phyloP scores from a whole-genome alignment of 1,140 invertebrate species.

The Papilio helenus region DNA sequence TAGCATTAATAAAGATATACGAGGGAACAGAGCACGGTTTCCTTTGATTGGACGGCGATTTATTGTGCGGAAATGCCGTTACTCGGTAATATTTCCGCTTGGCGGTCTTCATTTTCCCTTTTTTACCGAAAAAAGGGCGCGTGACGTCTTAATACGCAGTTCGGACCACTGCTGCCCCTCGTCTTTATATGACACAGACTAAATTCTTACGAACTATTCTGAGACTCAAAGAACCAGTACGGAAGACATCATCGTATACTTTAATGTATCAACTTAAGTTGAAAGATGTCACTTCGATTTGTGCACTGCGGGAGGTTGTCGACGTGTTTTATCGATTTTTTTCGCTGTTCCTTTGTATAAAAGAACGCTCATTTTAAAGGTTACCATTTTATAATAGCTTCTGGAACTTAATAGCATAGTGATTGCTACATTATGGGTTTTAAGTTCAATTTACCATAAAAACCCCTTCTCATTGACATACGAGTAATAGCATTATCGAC shows the following conservation, averaged over 20 bases:
- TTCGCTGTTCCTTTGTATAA: slow-evolving; percentile 31
- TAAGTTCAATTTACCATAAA: background rate
- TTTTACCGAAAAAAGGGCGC: slow-evolving; percentile 82
- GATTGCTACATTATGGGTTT: background rate
- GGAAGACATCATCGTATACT: slow-evolving; percentile 5
- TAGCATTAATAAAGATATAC: slow-evolving; percentile 79
- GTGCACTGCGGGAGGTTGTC: slow-evolving; percentile 43
- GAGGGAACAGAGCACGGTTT: slow-evolving; percentile 62
- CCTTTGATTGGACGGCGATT: slow-evolving; percentile 81
- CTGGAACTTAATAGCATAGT: background rate
- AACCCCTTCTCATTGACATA: too few species aligned
- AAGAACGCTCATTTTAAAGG: background rate
- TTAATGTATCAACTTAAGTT: background rate
- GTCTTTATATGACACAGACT: slow-evolving; percentile 37
- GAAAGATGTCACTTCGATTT: background rate
- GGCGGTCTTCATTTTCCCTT: slow-evolving; percentile 78
- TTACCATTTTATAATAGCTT: background rate
- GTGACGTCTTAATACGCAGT: slow-evolving; percentile 78
- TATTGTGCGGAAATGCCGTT: slow-evolving; percentile 82
- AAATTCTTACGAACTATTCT: slow-evolving; percentile 28
- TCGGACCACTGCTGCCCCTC: slow-evolving; percentile 48
- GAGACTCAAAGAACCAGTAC: slow-evolving; percentile 26
- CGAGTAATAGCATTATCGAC: too few species aligned
- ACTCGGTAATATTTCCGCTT: slow-evolving; percentile 80
- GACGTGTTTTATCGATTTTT: slow-evolving; percentile 29